These are phyloP conservation scores for Sorex fumeus DNA, from an alignment of 2,113 vertebrate species.

Conservation along the genomic window DNA sequence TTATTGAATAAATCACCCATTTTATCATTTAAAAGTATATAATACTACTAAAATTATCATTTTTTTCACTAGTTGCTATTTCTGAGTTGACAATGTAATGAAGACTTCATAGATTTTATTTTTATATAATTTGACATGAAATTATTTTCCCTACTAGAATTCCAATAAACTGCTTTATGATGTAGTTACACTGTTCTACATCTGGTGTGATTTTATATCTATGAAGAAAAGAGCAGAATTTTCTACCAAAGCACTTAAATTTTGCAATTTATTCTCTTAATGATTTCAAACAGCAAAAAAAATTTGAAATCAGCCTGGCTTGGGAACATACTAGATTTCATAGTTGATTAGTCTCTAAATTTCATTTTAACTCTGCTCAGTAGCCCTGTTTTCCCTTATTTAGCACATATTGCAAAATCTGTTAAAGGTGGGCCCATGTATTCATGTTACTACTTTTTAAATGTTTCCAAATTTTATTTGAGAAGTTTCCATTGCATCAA, in stretches of 20 bases:
- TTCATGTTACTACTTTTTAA: slow-evolving; percentile 5
- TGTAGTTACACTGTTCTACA: slow-evolving; percentile 51
- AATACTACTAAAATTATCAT: background rate
- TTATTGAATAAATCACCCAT: slow-evolving; percentile 18
- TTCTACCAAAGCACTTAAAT: background rate
- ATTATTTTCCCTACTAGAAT: slow-evolving; percentile 75
- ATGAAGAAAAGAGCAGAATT: background rate
- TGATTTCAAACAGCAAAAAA: slow-evolving; percentile 17
- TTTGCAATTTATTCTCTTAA: background rate
- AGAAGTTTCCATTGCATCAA: background rate
- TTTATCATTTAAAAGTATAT: background rate
- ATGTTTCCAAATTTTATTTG: slow-evolving; percentile 18
- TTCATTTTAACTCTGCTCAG: background rate
- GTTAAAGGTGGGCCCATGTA: background rate
- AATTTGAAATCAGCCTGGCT: background rate
- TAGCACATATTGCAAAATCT: background rate
- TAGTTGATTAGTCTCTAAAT: background rate
- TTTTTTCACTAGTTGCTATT: background rate
- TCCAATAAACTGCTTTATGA: slow-evolving; percentile 78
- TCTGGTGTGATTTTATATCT: background rate
- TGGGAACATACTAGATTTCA: background rate
- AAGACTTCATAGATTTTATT: background rate
- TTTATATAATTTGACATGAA: slow-evolving; percentile 74
- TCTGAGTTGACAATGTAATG: background rate
- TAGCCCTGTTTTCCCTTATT: background rate